Conservation (phyloP, 1,140 invertebrate species). For the Brachionus rotundiformis region DNA sequence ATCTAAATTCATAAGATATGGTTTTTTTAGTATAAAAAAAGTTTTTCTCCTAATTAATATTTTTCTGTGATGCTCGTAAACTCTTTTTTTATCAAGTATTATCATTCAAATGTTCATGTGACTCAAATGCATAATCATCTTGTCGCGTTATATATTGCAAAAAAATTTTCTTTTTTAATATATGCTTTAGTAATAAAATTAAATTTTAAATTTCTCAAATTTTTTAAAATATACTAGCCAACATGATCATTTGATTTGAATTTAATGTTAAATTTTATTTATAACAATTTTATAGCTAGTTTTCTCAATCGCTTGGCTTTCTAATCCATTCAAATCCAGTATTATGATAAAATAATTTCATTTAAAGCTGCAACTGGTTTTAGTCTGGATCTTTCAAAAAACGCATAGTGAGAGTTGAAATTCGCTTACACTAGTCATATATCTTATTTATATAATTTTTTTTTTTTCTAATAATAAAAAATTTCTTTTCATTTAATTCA, state of each 20-base stretch:
- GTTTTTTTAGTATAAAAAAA: not conserved
- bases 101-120: conserved; percentile 15
- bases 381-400: conserved; percentile 18
- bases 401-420: not conserved
- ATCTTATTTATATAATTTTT: not conserved
- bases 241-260: conserved; percentile 41
- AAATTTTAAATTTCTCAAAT: not conserved
- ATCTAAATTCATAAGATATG: conserved; percentile 8
- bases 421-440: not conserved
- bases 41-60: not conserved
- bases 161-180: conserved; percentile 20
- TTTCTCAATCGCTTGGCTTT: conserved; percentile 2
- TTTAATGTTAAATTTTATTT: conserved; percentile 5
- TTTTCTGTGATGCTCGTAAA: not conserved
- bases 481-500: not conserved
- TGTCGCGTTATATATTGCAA: not conserved
- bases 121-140: conserved; percentile 18
- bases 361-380: conserved; percentile 29
- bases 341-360: conserved; percentile 9
- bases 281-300: not conserved
- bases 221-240: not conserved
- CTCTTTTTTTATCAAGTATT: not conserved
- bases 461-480: not conserved
- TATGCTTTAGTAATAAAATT: not conserved
- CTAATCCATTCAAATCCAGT: conserved; percentile 38